These are phyloP conservation scores for Subacronicta megacephala DNA, from an alignment of 2,888 invertebrate species.

Conservation along the genomic window DNA sequence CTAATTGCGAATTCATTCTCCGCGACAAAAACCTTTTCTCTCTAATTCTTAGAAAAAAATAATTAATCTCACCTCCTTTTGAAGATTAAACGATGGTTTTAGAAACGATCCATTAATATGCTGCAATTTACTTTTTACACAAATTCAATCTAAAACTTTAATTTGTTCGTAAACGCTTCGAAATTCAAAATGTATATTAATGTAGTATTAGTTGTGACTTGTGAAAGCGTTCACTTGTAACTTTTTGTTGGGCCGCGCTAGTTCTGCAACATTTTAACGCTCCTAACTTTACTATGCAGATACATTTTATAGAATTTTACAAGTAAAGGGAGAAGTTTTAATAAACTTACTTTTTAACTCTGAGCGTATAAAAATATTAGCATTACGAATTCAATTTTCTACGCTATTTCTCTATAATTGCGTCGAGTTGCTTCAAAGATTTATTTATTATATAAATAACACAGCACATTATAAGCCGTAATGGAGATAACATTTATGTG, in stretches of 20 bases:
- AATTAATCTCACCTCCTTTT: conserved; percentile 26
- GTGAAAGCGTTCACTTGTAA: conserved; percentile 40
- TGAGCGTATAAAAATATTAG: conserved; percentile 50
- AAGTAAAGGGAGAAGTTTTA: conserved; percentile 45
- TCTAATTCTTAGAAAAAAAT: conserved; percentile 22
- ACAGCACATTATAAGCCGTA: no score
- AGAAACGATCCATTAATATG: conserved; percentile 18
- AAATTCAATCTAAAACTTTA: conserved; percentile 53
- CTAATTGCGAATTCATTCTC: conserved; percentile 31
- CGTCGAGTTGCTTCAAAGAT: conserved; percentile 16
- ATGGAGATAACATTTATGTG: no score
- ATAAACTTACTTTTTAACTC: conserved; percentile 52
- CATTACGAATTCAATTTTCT: conserved; percentile 53
- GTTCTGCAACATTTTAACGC: conserved; percentile 37
- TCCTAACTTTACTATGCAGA: conserved; percentile 22
- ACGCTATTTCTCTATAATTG: conserved; percentile 38
- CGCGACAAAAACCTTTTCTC: conserved; percentile 19
- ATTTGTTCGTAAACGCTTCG: conserved; percentile 44
- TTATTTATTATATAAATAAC: conserved; percentile 32
- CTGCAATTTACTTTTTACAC: conserved; percentile 40
- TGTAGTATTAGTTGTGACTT: conserved; percentile 28
- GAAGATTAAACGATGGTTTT: conserved; percentile 25
- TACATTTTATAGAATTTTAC: conserved; percentile 31
- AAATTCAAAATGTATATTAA: conserved; percentile 25
- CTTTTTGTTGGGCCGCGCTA: conserved; percentile 27